Percentiles rank a stretch among this genome's conserved stretches.
These are phyloP conservation scores for Caenorhabditis sp. DNA, from an alignment of 2,888 invertebrate species.

Conservation along the genomic window DNA sequence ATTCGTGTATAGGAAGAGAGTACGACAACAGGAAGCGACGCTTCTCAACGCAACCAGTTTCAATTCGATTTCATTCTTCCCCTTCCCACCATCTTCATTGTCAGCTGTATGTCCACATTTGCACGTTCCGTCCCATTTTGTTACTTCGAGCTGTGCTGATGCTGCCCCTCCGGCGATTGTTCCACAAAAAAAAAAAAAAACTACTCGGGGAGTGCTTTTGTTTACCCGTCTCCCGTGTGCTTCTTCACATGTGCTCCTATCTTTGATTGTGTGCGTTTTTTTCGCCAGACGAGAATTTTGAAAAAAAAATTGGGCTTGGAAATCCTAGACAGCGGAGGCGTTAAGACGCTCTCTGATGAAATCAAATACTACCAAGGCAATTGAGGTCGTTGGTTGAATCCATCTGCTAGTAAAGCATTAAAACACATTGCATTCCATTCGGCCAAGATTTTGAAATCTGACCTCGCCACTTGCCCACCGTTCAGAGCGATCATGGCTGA, in stretches of 20 bases:
- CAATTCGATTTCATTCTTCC: conserved; percentile 45
- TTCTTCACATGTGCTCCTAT: conserved; percentile 49
- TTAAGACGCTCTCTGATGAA: conserved; percentile 47
- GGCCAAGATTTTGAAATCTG: conserved; percentile 55
- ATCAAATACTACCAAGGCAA: conserved; percentile 45
- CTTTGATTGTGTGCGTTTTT: conserved; percentile 51
- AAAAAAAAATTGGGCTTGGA: conserved; percentile 12
- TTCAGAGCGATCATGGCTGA: conserved; percentile 47
- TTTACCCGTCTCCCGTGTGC: neutral
- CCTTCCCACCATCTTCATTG: neutral
- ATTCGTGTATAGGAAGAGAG: neutral
- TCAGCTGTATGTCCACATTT: conserved; percentile 19
- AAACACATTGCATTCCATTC: conserved; percentile 23
- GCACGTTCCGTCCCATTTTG: conserved; percentile 38
- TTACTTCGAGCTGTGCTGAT: conserved; percentile 28
- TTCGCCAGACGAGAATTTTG: conserved; percentile 35
- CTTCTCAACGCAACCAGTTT: conserved; percentile 53
- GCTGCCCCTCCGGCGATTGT: conserved; percentile 20
- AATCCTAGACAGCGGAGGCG: conserved; percentile 48
- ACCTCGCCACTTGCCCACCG: conserved; percentile 37
- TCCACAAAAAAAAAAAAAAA: conserved; percentile 48
- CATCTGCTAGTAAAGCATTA: conserved; percentile 33
- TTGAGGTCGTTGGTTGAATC: conserved; percentile 13
- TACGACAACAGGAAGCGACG: conserved; percentile 39
- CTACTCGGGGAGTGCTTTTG: conserved; percentile 25